Conservation (phyloP, 53 echinoderm and acorn worm species). For the Echinarachnius parma region DNA sequence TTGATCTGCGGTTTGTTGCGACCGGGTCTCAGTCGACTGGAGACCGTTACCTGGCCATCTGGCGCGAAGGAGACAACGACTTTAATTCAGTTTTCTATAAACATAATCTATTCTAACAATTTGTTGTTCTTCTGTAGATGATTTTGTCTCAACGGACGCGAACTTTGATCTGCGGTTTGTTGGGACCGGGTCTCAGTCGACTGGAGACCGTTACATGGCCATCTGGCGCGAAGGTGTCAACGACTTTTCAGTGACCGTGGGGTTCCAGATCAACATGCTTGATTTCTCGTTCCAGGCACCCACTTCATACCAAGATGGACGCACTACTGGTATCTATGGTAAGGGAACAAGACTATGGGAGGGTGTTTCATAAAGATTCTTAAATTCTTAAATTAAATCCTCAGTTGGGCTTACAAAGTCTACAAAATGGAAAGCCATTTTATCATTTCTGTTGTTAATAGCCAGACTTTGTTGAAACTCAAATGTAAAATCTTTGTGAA, state of each 20-base stretch:
- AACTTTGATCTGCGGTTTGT: constrained; percentile 4
- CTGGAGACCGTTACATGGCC: background rate
- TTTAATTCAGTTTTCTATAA: background rate
- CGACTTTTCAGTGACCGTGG: constrained; percentile 17
- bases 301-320: background rate
- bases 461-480: no score
- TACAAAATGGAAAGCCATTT: no score
- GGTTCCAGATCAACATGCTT: constrained; percentile 8
- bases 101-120: no score
- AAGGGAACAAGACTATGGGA: no score
- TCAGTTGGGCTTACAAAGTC: no score
- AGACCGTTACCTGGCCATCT: background rate
- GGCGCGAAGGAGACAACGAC: background rate
- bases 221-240: background rate
- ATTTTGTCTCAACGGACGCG: constrained; percentile 3
- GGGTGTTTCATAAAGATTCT: no score
- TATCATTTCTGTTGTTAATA: no score
- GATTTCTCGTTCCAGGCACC: constrained; percentile 35
- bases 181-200: background rate
- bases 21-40: background rate
- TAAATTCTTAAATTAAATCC: no score
- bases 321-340: constrained; percentile 48
- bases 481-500: no score
- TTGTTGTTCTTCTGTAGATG: background rate
- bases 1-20: background rate